phyloP scores from a whole-genome alignment of 2,888 invertebrate species.

The Campoplex capitator region DNA sequence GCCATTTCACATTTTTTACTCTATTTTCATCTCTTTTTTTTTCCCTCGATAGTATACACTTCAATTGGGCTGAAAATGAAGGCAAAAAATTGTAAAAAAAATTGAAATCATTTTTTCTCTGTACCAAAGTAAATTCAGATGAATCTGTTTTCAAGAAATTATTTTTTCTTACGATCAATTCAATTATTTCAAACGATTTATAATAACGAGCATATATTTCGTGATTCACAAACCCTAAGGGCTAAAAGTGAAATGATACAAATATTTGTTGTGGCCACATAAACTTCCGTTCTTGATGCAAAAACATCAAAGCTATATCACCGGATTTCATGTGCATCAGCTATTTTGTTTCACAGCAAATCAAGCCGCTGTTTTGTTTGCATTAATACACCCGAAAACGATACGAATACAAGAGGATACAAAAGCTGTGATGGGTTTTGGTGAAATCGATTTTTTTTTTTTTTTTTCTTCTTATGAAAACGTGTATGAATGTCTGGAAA shows the following conservation, averaged over 20 bases:
- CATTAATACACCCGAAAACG: not conserved
- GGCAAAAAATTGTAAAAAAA: not conserved
- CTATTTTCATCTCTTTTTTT: slow-evolving; percentile 10
- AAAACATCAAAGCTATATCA: not conserved
- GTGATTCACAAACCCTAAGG: not conserved
- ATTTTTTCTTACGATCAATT: not conserved
- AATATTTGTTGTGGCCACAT: not conserved
- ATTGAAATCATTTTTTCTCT: not conserved
- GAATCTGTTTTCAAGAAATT: not conserved
- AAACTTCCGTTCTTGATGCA: not conserved
- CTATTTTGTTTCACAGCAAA: not conserved
- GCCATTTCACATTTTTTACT: slow-evolving; percentile 39
- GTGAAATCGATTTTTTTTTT: slow-evolving; percentile 47
- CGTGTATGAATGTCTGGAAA: slow-evolving; percentile 63
- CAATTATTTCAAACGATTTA: not conserved
- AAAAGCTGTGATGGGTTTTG: slow-evolving; percentile 44
- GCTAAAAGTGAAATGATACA: not conserved
- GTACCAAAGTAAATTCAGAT: not conserved
- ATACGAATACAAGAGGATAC: not conserved
- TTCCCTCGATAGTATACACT: not conserved
- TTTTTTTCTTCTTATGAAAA: not conserved
- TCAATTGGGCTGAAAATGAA: not conserved
- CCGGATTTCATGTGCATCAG: not conserved
- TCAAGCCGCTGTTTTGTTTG: not conserved
- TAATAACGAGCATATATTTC: not conserved